Evolutionary conservation across 2,888 invertebrate genomes (phyloP), one percentile per base, ranked within the genome.

Genomic region (Scelioninae gen. 1): DNA sequence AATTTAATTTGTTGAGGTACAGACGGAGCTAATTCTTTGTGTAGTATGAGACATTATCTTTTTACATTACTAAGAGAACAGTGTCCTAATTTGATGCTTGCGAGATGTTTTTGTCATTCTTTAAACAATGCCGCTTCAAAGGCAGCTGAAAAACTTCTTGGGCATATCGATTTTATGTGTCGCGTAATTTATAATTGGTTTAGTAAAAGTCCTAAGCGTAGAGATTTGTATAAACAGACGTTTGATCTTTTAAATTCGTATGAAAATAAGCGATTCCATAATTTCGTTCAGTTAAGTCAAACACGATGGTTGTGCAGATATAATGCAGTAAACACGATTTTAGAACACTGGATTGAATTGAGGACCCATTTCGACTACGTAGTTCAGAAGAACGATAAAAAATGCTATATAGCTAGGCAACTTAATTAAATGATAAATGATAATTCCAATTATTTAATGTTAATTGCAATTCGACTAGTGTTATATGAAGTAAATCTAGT

Each of bases 81-180:
- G 5, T 49, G 63, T 55, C 86, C 87, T 32, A 60, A 71, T 62
- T 53, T 87, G 45, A 76, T 83, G 65, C 34, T 87, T 15, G 58
- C 86, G 0, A 56, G 77, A 75, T 88, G 87, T 43, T 62, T 87
- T 53, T 86, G 85, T 60, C 87, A 87, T 77, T 83, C 86, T 5
- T 49, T 88, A 7, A 71, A 86, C 68, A 40, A 62, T 16, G 83
- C 80, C 9, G 55, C 63, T 34, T 79, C 83, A 63, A 68, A 75
- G 60, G 82, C 84, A 11, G 72, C 82, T n/a, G 77, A 85, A 60
- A 51, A 40, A 45, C 49, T 83, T 16, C 83, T 82, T 23, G 45
- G 79, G 0, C 81, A 85, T 62, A 34, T 88, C 0, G 86, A 88
- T 11, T 88, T 79, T 72, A 11, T 87, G 1, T 84, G 79, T 32